Conservation (phyloP, 2,888 invertebrate genomes). For the Zhuqinia jingwanae region DNA sequence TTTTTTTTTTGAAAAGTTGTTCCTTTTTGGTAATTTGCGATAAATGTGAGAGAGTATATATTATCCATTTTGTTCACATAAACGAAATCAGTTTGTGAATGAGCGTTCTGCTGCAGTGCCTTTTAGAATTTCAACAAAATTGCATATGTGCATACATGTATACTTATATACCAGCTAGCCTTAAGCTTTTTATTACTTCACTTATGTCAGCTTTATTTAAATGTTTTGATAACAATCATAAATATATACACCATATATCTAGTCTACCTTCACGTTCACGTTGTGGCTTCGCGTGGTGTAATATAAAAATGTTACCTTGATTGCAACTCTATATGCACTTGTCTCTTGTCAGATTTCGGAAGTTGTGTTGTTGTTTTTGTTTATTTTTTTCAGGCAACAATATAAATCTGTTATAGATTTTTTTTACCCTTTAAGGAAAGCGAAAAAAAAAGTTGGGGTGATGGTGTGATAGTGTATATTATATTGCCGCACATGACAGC, state of each 20-base stretch:
- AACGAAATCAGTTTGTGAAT: no score
- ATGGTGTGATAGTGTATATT: no score
- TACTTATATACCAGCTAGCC: not conserved
- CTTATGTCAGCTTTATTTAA: slow-evolving; percentile 29
- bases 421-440: no score
- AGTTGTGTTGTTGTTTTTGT: not conserved
- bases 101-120: slow-evolving; percentile 16
- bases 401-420: no score
- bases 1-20: not conserved
- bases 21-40: not conserved
- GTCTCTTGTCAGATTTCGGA: slow-evolving; percentile 16
- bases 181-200: slow-evolving; percentile 20
- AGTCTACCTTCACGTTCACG: not conserved
- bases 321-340: slow-evolving; percentile 32
- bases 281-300: no score
- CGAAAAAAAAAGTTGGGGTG: no score
- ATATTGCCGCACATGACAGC: no score
- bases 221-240: not conserved
- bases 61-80: not conserved
- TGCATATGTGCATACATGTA: no score
- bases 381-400: not conserved
- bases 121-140: no score
- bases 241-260: not conserved
- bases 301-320: slow-evolving; percentile 33
- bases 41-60: slow-evolving; percentile 12